Evolutionary conservation across 2,888 invertebrate genomes (phyloP), one percentile per base, ranked within the genome.

Genomic region (Chromoteleia sp.): DNA sequence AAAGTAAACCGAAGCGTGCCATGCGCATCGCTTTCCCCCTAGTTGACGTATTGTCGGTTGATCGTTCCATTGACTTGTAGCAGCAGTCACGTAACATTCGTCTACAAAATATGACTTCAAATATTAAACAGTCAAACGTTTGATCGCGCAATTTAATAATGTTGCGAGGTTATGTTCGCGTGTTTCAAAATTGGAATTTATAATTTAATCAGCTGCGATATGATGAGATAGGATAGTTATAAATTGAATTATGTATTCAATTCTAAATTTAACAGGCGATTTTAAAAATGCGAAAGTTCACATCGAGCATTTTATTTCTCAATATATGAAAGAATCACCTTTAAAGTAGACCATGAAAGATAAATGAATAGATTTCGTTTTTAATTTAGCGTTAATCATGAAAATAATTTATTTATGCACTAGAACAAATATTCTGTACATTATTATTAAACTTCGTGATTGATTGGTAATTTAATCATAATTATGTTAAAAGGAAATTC

Each of bases 1-100:
- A 78, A 82, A 84, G 75, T 81, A 70, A 81, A 70, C 75, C 74
- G 77, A 74, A 77, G 68, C 75, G 68, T 39, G 63, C 67, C 58
- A 41, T 56, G 52, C 65, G 54, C 73, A 73, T 71, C 71, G 58
- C 43, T 65, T 75, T n/a, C n/a, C 63, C 19, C 56, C 50, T 48
- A 45, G 52, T 70, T 74, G 63, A 73, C 74, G 65, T 73, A 77
- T 80, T 56, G 79, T 70, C 74, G 70, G 39, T 25, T 67, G 80
- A 80, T 79, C 71, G 67, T 63, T 73, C 70, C 65, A 59, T 71
- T 76, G 56, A 76, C 79, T 65, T 56, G 39, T 30, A 67, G 19
- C 52, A 19, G 21, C 29, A 43, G 12, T 45, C 29, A 17, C 50
- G 12, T 36, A 52, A 71, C 29, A 56, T 43, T 79, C 33, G 43